Percentiles rank a stretch among this genome's conserved stretches.
These are phyloP conservation scores for Odontamblyopus lacepedii DNA, from an alignment of 2,797 vertebrate genomes.

Conservation along the genomic window DNA sequence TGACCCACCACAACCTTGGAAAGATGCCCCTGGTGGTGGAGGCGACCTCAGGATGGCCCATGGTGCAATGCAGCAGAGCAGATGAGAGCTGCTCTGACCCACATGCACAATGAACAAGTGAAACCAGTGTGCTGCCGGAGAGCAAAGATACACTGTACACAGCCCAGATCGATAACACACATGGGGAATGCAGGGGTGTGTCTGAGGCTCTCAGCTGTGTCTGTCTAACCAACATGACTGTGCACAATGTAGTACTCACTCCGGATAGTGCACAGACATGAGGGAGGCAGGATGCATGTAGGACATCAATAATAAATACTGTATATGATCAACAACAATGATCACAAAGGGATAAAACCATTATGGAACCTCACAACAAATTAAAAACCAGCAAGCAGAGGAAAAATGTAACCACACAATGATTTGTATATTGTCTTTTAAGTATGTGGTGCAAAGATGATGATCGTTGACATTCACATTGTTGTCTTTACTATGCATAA, in stretches of 20 bases:
- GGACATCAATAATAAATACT: neutral
- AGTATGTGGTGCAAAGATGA: neutral
- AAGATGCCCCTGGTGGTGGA: constrained; percentile 54
- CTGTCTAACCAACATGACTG: constrained; percentile 41
- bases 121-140: constrained; percentile 16
- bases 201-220: constrained; percentile 54
- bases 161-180: constrained; percentile 10
- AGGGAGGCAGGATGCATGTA: neutral
- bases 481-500: neutral
- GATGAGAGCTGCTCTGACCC: constrained; percentile 59
- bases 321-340: neutral
- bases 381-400: neutral
- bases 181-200: constrained; percentile 44
- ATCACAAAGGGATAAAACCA: neutral
- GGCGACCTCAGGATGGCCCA: constrained; percentile 63
- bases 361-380: neutral
- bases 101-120: constrained; percentile 21
- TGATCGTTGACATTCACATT: neutral
- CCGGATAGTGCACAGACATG: constrained; percentile 1
- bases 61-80: constrained; percentile 83
- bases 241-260: constrained; percentile 30
- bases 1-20: constrained; percentile 76
- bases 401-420: neutral
- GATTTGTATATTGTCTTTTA: neutral
- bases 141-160: constrained; percentile 21